phyloP scores from a whole-genome alignment of 2,113 vertebrate genomes.

The Eolophus roseicapilla region DNA sequence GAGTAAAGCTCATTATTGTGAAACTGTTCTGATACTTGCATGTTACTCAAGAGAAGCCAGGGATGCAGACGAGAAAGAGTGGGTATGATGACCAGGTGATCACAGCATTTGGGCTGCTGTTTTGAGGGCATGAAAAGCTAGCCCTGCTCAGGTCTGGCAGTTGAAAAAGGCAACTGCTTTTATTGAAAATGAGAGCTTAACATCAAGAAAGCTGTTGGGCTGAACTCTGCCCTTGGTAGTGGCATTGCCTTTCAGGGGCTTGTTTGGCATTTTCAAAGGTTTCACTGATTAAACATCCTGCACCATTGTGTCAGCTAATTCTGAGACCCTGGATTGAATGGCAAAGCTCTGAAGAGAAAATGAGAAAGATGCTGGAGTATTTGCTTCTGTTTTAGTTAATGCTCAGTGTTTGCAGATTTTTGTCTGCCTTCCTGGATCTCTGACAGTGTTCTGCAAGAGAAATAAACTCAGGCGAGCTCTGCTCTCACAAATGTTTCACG shows the following conservation, averaged over 20 bases:
- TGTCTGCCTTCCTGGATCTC: constrained; percentile 1
- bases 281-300: not conserved
- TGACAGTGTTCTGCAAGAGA: constrained; percentile 31
- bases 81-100: not conserved
- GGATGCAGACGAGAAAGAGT: not conserved
- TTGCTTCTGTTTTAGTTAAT: constrained; percentile 40
- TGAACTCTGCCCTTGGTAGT: not conserved
- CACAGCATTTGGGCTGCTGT: not conserved
- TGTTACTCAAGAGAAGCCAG: not conserved
- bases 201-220: not conserved
- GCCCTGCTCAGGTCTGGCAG: not conserved
- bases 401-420: constrained; percentile 25
- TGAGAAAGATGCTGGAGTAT: not conserved
- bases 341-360: not conserved
- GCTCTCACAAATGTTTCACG: not conserved
- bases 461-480: not conserved
- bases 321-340: not conserved
- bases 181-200: not conserved
- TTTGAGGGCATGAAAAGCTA: not conserved
- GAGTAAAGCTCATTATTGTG: not conserved
- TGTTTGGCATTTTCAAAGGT: not conserved
- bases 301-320: not conserved
- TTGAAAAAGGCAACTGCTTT: not conserved
- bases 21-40: not conserved
- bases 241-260: not conserved